Evolutionary conservation across 1,140 invertebrate species (phyloP).

Genomic region (Bombus breviceps): DNA sequence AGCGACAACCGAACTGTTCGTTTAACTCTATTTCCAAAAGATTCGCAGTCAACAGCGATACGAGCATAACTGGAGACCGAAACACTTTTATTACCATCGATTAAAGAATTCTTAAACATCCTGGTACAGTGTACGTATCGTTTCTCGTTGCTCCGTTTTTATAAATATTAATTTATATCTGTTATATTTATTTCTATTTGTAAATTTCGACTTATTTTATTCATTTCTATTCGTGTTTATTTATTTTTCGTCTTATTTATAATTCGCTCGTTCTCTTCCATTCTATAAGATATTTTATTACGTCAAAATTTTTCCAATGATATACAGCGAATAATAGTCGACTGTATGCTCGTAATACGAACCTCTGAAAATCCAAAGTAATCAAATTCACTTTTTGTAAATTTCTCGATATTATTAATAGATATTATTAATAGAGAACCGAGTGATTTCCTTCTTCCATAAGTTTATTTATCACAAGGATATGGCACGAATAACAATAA

Average conservation of each 20-base stretch:
- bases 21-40: constrained; percentile 7
- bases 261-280: neutral
- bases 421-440: no score
- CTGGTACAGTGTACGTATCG: neutral
- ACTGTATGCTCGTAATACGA: no score
- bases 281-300: neutral
- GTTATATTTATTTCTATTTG: neutral
- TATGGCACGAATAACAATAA: no score
- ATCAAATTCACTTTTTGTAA: no score
- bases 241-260: neutral
- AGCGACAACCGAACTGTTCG: constrained; percentile 17
- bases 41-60: constrained; percentile 12
- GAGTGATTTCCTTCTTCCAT: no score
- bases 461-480: no score
- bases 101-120: neutral
- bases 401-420: no score
- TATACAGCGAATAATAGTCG: no score
- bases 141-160: neutral
- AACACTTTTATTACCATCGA: neutral
- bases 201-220: neutral
- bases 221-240: neutral
- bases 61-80: neutral
- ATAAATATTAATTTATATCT: neutral
- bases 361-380: no score
- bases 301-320: no score